Base-by-base conservation (phyloP, 2,888 invertebrate genomes). In the Zeuzera pyrina region DNA sequence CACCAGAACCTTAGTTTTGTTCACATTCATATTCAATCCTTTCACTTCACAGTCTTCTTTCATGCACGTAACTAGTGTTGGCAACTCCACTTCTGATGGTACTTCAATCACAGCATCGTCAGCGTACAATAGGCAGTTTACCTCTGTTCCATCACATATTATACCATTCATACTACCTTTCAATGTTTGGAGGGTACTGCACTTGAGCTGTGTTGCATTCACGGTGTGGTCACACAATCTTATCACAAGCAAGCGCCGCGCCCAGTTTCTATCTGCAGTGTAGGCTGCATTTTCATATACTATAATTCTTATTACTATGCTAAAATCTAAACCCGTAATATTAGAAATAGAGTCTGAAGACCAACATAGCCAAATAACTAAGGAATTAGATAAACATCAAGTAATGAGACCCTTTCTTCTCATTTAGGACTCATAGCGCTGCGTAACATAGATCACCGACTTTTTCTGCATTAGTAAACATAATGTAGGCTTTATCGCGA, bases 181-280 rank as follows among this genome's bases (percentile, higher is more conserved):
- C n/a, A n/a, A n/a, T n/a, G n/a, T n/a, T n/a, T 8, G 8, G 19
- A 19, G 19, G 5, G 19, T 19, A 19, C 19, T 4, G 19, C 8
- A 5, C 5, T 19, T 19, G 8, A 19, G 42, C 34, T 39, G 37
- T 42, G 46, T 52, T 30, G 43, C 49, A 47, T 48, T 45, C 56
- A 55, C 70, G 77, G 78, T 77, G 76, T 74, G 79, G 73, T 68
- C 65, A 61, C 57, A 56, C 58, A 79, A 78, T 79, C 66, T 67
- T 78, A 81, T 79, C 79, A 55, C 53, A 44, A 81, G 79, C 76
- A 60, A 63, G 61, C 60, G 59, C 71, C 68, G 66, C 73, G 70
- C 72, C 71, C 72, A 64, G 65, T 59, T 64, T 59, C 69, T 74
- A 76, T 78, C 76, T 53, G 53, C 57, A 52, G 53, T 67, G 74